Conservation (phyloP, 1,140 invertebrate genomes). For the Eurytemora carolleeae region DNA sequence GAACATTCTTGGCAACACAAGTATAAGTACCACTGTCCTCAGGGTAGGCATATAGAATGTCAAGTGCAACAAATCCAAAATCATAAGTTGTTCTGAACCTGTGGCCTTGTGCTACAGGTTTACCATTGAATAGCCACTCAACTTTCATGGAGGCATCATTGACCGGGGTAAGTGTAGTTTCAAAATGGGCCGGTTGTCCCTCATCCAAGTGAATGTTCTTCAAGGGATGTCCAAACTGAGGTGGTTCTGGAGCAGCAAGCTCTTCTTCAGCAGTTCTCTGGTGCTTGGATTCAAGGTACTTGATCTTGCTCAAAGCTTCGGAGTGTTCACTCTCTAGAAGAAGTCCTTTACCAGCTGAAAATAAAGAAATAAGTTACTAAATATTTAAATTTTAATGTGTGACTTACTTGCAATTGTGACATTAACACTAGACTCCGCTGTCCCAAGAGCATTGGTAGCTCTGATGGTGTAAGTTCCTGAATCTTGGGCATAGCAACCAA, state of each 20-base stretch:
- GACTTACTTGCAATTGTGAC: conserved; percentile 59
- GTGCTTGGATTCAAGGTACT: conserved; percentile 68
- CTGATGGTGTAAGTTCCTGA: conserved; percentile 29
- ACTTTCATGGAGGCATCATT: conserved; percentile 79
- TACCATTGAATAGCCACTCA: conserved; percentile 83
- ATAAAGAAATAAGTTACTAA: too few species aligned
- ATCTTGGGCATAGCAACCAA: conserved; percentile 41
- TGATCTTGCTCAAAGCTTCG: conserved; percentile 72
- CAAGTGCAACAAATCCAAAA: conserved; percentile 33
- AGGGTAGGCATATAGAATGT: conserved; percentile 32
- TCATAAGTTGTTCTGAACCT: conserved; percentile 35
- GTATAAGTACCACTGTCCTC: conserved; percentile 59
- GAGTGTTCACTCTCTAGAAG: conserved; percentile 87
- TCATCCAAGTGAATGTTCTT: conserved; percentile 61
- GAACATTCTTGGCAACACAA: conserved; percentile 70
- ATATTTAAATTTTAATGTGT: not conserved
- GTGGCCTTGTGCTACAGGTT: conserved; percentile 55
- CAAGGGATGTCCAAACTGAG: conserved; percentile 65
- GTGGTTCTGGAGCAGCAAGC: conserved; percentile 51
- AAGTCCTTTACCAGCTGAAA: conserved; percentile 54
- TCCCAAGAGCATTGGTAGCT: conserved; percentile 33
- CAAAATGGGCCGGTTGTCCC: conserved; percentile 76
- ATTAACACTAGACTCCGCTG: conserved; percentile 53
- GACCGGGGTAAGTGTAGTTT: conserved; percentile 79
- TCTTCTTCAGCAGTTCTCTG: conserved; percentile 49